Conservation (phyloP, 2,888 invertebrate species). For the Lysandra coridon region DNA sequence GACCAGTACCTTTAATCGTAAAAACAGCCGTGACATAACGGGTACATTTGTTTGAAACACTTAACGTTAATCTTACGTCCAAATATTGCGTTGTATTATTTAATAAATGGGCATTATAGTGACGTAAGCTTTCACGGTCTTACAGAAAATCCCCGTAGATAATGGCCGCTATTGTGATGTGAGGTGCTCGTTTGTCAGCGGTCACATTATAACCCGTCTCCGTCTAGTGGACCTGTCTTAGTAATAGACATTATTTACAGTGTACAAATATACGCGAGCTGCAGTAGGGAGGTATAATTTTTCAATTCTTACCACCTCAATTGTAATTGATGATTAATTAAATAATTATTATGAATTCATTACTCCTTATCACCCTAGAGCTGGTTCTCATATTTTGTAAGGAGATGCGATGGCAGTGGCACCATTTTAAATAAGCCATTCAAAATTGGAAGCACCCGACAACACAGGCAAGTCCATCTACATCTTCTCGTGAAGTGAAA, state of each 20-base stretch:
- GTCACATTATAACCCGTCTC: constrained; percentile 26
- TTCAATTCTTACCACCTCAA: background rate
- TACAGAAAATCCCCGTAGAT: constrained; percentile 31
- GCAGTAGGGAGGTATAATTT: background rate
- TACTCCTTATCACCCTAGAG: too few relatives aligned
- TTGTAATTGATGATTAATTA: too few relatives aligned
- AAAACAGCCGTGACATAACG: too few relatives aligned
- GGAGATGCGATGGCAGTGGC: too few relatives aligned
- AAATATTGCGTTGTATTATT: background rate
- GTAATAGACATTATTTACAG: constrained; percentile 2
- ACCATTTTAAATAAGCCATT: too few relatives aligned
- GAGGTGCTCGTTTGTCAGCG: constrained; percentile 30
- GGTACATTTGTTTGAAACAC: background rate
- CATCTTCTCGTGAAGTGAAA: too few relatives aligned
- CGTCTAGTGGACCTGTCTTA: constrained; percentile 29
- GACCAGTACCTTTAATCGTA: too few relatives aligned
- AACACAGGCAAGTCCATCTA: too few relatives aligned
- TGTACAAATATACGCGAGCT: background rate
- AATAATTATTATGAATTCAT: too few relatives aligned
- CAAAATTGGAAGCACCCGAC: too few relatives aligned
- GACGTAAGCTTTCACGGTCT: constrained; percentile 18
- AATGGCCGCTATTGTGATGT: constrained; percentile 31
- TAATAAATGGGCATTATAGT: constrained; percentile 21
- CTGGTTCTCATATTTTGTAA: too few relatives aligned
- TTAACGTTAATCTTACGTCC: background rate